Percentiles rank a stretch among this genome's conserved stretches.
phyloP scores from a whole-genome alignment of 2,113 vertebrate species.

The Ondatra zibethicus region DNA sequence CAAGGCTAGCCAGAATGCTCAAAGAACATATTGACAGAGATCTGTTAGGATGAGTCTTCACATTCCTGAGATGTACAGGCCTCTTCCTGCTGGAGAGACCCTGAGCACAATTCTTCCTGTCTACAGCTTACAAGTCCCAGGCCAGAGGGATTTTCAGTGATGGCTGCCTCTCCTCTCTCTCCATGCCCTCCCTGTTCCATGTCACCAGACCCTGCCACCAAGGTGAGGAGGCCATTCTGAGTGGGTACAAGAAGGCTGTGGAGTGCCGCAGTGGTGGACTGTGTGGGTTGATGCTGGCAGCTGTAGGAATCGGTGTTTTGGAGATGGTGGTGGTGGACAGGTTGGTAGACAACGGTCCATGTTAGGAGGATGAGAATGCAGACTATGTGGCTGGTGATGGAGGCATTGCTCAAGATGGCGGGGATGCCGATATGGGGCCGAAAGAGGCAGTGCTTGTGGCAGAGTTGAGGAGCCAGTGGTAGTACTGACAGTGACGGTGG shows the following conservation, averaged over 20 bases:
- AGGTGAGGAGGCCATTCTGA: neutral
- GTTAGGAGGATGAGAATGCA: rapidly evolving
- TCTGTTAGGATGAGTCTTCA: neutral
- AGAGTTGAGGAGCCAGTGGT: neutral
- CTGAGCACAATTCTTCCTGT: neutral
- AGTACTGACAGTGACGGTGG: rapidly evolving
- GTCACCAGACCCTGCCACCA: neutral
- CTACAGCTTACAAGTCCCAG: neutral
- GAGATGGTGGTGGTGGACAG: neutral
- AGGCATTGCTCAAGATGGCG: neutral
- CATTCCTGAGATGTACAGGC: rapidly evolving
- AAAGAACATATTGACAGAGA: neutral
- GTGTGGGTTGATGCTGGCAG: neutral
- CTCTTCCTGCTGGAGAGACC: neutral
- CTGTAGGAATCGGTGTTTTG: neutral
- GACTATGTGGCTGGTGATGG: neutral
- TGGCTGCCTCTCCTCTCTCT: neutral
- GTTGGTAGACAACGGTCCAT: rapidly evolving
- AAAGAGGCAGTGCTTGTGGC: too few relatives aligned
- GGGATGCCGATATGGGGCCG: neutral
- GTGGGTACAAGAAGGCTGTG: neutral
- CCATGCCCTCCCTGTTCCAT: too few relatives aligned
- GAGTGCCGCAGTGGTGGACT: rapidly evolving
- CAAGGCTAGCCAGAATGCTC: neutral
- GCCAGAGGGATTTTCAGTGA: neutral